A percentile compares a stretch with the other conserved stretches of the same genome.
phyloP scores from a whole-genome alignment of 2,888 invertebrate genomes.

The Leptura quadrifasciata region DNA sequence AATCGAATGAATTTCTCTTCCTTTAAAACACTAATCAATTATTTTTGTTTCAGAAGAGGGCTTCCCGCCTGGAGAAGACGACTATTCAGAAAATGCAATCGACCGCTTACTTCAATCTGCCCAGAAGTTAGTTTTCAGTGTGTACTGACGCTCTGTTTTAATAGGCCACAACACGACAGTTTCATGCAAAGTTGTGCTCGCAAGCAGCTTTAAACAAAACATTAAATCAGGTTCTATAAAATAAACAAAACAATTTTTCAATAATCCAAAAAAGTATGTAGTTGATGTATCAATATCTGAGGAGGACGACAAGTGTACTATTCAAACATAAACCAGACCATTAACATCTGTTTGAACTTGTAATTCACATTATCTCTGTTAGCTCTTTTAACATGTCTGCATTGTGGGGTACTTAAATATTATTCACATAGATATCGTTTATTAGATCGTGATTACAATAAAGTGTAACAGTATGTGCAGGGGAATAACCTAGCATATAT shows the following conservation, averaged over 20 bases:
- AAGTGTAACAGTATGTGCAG: too few species aligned
- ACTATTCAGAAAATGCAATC: constrained; percentile 81
- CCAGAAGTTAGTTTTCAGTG: constrained; percentile 79
- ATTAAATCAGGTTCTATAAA: background rate
- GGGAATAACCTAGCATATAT: too few species aligned
- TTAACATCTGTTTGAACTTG: background rate
- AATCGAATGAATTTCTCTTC: background rate
- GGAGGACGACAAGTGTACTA: background rate
- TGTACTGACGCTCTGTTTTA: constrained; percentile 28
- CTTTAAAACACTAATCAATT: too few species aligned
- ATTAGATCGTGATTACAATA: too few species aligned
- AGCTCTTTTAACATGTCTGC: too few species aligned
- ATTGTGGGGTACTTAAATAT: too few species aligned
- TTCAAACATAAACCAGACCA: background rate
- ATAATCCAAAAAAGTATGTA: background rate
- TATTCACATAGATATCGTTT: too few species aligned
- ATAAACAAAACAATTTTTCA: background rate
- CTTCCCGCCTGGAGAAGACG: constrained; percentile 76
- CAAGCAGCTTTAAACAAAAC: background rate
- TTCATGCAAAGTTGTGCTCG: background rate
- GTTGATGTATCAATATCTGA: background rate
- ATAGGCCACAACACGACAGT: constrained; percentile 14
- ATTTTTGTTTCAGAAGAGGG: constrained; percentile 71
- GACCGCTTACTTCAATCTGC: constrained; percentile 81
- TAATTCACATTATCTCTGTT: background rate